Conservation (phyloP, 2,888 invertebrate genomes). For the Julus scanicus region DNA sequence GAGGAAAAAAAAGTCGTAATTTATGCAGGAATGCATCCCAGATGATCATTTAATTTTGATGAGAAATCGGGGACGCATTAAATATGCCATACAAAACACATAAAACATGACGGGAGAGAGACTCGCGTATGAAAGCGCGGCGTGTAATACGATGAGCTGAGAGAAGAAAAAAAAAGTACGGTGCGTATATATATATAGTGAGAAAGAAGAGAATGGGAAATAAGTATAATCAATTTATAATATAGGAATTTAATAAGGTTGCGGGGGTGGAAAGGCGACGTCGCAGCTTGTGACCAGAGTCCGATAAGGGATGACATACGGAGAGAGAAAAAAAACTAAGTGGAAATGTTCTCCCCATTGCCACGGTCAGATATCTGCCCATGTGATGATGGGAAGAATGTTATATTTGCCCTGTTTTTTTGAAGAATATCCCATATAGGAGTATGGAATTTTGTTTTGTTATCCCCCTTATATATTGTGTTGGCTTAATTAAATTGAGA, state of each 20-base stretch:
- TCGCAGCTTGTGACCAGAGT: background rate
- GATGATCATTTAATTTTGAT: conserved; percentile 28
- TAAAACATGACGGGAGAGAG: conserved; percentile 8
- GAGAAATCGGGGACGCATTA: conserved; percentile 33
- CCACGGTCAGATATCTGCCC: too few species aligned
- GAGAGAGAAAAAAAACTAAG: too few species aligned
- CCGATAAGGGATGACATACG: background rate
- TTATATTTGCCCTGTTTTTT: too few species aligned
- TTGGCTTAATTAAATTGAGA: too few species aligned
- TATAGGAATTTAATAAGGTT: background rate
- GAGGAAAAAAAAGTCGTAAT: background rate
- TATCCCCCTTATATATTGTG: too few species aligned
- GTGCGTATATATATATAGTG: background rate
- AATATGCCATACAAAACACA: conserved; percentile 20
- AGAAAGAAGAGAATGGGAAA: background rate
- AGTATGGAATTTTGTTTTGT: too few species aligned
- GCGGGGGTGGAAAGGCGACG: background rate
- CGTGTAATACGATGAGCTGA: background rate
- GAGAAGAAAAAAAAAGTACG: background rate
- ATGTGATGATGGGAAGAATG: too few species aligned
- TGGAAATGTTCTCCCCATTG: too few species aligned
- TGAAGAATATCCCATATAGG: too few species aligned
- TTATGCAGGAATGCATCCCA: conserved; percentile 33
- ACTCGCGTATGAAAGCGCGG: background rate
- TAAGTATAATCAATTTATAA: background rate